Base-by-base conservation (phyloP, 2,888 invertebrate genomes). In the Eutolmus rufibarbis region DNA sequence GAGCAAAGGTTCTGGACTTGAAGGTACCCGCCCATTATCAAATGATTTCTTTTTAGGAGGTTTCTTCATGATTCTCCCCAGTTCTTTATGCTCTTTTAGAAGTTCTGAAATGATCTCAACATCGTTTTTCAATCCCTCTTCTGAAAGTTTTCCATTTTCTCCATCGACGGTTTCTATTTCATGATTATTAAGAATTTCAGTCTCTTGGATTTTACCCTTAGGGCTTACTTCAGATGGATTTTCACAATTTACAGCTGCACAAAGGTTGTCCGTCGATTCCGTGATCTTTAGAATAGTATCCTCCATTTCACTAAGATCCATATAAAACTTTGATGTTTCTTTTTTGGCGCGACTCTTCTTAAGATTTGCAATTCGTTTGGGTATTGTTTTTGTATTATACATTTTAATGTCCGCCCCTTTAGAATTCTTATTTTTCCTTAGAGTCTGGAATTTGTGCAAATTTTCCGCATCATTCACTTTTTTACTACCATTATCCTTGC, bases 71-170 rank as follows among this genome's bases (percentile, higher is more conserved):
- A 97, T 94, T 89, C 96, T 95, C 89, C 97, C 96, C 89, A 97
- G 97, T 89, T 97, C 97, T 89, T 96, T 94, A 90, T 96, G 97
- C 91, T 97, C 96, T 95, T 97, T 95, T 5, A 97, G 92, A 16
- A 97, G 93, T 91, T 97, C 97, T 0, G 97, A 95, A 82, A 97
- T 97, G 79, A 97, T 92, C 86, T 93, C 91, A 0, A 92, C 91
- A 89, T 93, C 93, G 19, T 91, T 91, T 95, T 92, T 97, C 8
- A 19, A 37, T 16, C 89, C 90, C 78, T 89, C 86, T 89, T 88
- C 89, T 88, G 56, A 8, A 34, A n/a, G 16, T 88, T 86, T 19
- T 66, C 85, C 57, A 89, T 89, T 82, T 89, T 89, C 66, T 19
- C 28, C 2, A 16, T 87, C 81, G 12, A 12, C 34, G 0, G 46